phyloP scores from a whole-genome alignment of 2,888 invertebrate species.

The Apodemia mormo region DNA sequence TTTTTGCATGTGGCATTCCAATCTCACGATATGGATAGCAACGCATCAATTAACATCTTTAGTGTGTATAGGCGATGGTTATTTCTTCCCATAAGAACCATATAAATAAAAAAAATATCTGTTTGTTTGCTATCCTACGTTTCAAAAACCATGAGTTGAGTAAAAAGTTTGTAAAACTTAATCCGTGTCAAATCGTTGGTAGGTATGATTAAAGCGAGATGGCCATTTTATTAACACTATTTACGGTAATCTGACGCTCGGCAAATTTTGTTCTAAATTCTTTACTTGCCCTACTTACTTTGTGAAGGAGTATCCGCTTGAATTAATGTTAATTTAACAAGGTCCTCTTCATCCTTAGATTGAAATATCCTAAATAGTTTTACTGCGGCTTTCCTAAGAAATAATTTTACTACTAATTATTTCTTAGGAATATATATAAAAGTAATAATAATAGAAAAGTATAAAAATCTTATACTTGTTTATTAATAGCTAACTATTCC shows the following conservation, averaged over 20 bases:
- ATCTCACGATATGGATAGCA: too few species aligned
- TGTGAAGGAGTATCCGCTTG: conserved; percentile 4
- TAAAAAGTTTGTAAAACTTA: neutral
- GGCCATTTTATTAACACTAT: neutral
- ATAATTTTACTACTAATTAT: neutral
- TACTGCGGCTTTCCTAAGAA: neutral
- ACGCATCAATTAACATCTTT: too few species aligned
- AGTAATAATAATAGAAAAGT: too few species aligned
- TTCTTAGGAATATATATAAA: too few species aligned
- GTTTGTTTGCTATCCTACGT: too few species aligned
- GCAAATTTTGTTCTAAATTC: conserved; percentile 5
- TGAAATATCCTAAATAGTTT: neutral
- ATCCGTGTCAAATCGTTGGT: neutral
- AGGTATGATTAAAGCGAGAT: conserved; percentile 4
- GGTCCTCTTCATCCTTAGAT: neutral
- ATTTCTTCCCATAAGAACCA: too few species aligned
- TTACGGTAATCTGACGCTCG: conserved; percentile 4
- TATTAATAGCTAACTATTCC: too few species aligned
- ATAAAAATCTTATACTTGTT: too few species aligned
- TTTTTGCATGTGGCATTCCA: too few species aligned
- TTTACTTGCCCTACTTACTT: neutral
- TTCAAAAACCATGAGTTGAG: too few species aligned
- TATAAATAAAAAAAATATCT: too few species aligned
- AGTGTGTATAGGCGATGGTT: too few species aligned
- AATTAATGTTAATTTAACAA: conserved; percentile 10